Percentiles rank a stretch among this genome's conserved stretches.
Evolutionary conservation across 2,888 invertebrate species (phyloP).

Genomic region (Gari tellinella): DNA sequence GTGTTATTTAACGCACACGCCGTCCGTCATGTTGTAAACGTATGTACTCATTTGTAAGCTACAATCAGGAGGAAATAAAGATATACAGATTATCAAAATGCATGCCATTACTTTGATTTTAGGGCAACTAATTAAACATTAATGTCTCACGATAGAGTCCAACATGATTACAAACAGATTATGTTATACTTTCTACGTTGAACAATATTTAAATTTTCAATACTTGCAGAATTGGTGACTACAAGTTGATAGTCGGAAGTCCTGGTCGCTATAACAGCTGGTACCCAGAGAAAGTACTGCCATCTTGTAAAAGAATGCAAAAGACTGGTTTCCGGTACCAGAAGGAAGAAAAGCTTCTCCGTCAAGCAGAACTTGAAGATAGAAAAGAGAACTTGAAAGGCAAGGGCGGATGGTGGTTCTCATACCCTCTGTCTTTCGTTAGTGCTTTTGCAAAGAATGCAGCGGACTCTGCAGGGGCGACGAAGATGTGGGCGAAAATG

Average conservation of each 20-base stretch:
- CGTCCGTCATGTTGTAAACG: too few species aligned
- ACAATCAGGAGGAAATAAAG: too few species aligned
- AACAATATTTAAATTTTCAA: background rate
- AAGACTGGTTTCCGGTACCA: constrained; percentile 33
- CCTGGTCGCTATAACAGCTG: constrained; percentile 78
- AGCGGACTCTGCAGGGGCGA: background rate
- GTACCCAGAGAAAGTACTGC: constrained; percentile 64
- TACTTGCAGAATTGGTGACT: constrained; percentile 76
- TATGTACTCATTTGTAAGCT: too few species aligned
- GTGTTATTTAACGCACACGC: too few species aligned
- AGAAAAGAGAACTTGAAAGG: constrained; percentile 9
- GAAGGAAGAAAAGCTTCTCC: constrained; percentile 33
- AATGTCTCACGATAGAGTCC: too few species aligned
- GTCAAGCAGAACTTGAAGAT: constrained; percentile 19
- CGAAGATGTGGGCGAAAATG: constrained; percentile 11
- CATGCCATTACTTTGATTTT: too few species aligned
- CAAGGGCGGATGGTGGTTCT: constrained; percentile 42
- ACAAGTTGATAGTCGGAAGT: constrained; percentile 83
- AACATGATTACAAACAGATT: too few species aligned
- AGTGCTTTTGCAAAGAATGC: background rate
- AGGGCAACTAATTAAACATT: too few species aligned
- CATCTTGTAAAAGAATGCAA: constrained; percentile 29
- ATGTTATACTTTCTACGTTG: too few species aligned
- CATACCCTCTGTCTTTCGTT: constrained; percentile 24
- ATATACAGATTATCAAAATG: too few species aligned